These are phyloP conservation scores for Rutpela maculata DNA, from an alignment of 2,888 invertebrate species.

Conservation along the genomic window DNA sequence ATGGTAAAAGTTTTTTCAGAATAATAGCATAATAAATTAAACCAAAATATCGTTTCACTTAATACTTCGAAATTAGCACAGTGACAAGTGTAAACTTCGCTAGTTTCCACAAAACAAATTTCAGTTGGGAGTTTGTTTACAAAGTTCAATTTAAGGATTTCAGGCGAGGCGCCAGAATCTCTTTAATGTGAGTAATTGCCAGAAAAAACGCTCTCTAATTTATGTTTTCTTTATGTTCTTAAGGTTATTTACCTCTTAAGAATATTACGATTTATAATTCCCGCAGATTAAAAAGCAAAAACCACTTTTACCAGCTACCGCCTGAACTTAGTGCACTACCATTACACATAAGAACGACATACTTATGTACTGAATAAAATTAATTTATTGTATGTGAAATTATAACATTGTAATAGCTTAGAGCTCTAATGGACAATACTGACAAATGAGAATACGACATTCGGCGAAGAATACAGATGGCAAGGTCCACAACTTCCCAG, in stretches of 20 bases:
- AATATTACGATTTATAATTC: background rate
- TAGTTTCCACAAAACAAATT: constrained; percentile 60
- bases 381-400: no score
- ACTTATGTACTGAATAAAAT: no score
- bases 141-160: constrained; percentile 51
- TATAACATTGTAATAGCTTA: no score
- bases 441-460: no score
- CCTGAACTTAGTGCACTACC: no score
- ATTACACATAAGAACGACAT: no score
- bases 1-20: constrained; percentile 34
- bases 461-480: no score
- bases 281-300: background rate
- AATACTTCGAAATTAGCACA: constrained; percentile 54
- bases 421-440: no score
- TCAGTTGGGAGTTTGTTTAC: constrained; percentile 59
- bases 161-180: constrained; percentile 52
- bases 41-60: constrained; percentile 46
- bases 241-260: background rate
- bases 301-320: no score
- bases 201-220: constrained; percentile 40
- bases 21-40: constrained; percentile 45
- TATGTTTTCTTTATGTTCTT: background rate
- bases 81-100: constrained; percentile 59
- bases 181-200: constrained; percentile 53
- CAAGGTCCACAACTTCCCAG: no score